Evolutionary conservation across 2,888 invertebrate species (phyloP).

Genomic region (Cephus rjabovi): DNA sequence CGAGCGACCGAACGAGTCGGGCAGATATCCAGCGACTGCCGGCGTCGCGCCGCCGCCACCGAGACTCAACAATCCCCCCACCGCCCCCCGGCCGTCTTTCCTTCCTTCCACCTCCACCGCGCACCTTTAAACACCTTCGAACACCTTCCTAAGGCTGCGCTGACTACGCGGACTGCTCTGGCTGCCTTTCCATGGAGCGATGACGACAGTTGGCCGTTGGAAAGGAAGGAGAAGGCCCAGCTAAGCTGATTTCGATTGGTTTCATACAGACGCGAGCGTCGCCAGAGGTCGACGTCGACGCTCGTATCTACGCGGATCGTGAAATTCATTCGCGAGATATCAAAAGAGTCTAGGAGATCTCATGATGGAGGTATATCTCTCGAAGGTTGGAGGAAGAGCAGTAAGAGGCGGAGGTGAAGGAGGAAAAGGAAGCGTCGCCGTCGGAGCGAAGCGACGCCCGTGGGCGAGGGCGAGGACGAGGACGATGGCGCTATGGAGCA

Average conservation of each 20-base stretch:
- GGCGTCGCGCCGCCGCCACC: not conserved
- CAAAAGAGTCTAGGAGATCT: not conserved
- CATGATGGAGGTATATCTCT: not conserved
- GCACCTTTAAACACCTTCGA: not conserved
- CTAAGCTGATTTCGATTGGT: not conserved
- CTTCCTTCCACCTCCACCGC: not conserved
- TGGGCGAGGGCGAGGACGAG: not conserved
- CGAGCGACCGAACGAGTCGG: not conserved
- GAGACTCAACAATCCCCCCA: not conserved
- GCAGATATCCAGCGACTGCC: not conserved
- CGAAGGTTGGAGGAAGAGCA: not conserved
- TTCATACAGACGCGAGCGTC: not conserved
- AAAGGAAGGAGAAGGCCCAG: not conserved
- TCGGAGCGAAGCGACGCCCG: not conserved
- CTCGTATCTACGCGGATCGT: not conserved
- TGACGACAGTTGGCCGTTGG: not conserved
- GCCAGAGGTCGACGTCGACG: not conserved
- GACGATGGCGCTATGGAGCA: not conserved
- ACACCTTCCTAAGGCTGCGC: not conserved
- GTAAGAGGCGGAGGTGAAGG: too few relatives aligned
- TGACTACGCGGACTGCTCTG: not conserved
- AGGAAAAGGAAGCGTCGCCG: not conserved
- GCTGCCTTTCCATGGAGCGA: not conserved
- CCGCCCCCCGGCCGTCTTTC: too few relatives aligned
- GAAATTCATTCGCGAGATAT: not conserved